Evolutionary conservation across 1,140 invertebrate genomes (phyloP), one percentile per base, ranked within the genome.

Genomic region (Trissolcus basalis): DNA sequence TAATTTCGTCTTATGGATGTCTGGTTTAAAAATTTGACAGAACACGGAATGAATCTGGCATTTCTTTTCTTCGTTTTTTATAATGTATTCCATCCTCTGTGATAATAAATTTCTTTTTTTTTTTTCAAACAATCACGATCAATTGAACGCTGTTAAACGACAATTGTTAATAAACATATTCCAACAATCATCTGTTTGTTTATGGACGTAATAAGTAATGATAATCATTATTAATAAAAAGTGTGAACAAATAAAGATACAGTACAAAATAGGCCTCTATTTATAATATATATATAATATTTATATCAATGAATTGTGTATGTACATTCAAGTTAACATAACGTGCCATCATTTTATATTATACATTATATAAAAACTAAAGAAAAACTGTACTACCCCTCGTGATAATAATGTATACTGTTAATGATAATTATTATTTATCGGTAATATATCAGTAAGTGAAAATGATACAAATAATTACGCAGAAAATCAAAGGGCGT

Each of bases 261-360:
- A 78, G 83, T 86, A 86, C 59, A 81, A 85, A 85, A 86, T 81
- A 84, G 81, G 80, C 83, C 81, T 85, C 82, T 80, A 84, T 81
- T 68, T 80, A 77, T 81, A 79, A 74, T 78, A 65, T 68, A n/a
- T n/a, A 79, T 69, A 69, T 50, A 67, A 49, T 73, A 74, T 83
- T 71, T 81, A 81, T 81, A 81, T 81, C 78, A 79, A 82, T 82
- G 69, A 79, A 82, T 53, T 81, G 78, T 78, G 77, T 86, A 86
- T 86, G 79, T 86, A 86, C 83, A 86, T 81, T 80, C 80, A 84
- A 84, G 80, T 85, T 81, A 86, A 85, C 83, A 84, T 84, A 86
- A 86, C 83, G 84, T 86, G 78, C 78, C 80, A 82, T 86, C 81
- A 81, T 82, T 81, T 72, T 79, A 39, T 39, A 71, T 65, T 77